Evolutionary conservation across 2,797 vertebrate species (phyloP), one percentile per base, ranked within the genome.

Genomic region (Mastacembelus armatus): DNA sequence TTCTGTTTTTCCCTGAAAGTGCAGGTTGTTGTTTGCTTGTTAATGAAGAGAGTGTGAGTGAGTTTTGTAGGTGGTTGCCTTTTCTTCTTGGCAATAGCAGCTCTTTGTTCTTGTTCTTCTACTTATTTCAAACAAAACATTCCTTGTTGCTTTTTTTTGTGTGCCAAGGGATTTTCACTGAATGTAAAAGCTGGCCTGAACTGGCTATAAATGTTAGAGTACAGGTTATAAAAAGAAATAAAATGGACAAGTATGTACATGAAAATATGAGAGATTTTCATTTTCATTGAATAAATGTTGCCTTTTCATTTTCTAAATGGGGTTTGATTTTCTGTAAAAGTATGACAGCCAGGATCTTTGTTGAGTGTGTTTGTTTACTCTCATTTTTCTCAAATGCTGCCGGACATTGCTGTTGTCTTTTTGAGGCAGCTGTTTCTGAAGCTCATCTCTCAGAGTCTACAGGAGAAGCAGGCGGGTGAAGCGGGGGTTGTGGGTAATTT

Each of bases 401-500:
- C 55, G 78, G 80, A 86, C 77, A 48, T 60, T 40, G 45, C 72
- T 51, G 77, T 72, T 65, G 59, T 72, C 39, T 83, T 61, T 79
- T 65, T 74, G 81, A 86, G 68, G 72, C 66, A 71, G 69, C 74
- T 64, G 74, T 60, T 74, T 83, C 75, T 71, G 74, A 67, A 59
- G 61, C 87, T 89, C 88, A 85, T 91, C 81, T 86, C 74, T 81
- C 83, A 76, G 81, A 66, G 71, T 85, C 81, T 85, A 58, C 50
- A 71, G 72, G 65, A 81, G 58, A 52, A 82, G 80, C 64, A 71
- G 74, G 74, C 5, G 71, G 83, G 58, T 15, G 67, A 66, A 74
- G 71, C 40, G 77, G 83, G 85, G 80, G 81, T 40, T 77, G 83
- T 85, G 81, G 75, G 83, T 93, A 94, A 94, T 94, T 91, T 86